phyloP scores from a whole-genome alignment of 1,140 invertebrate species.

The Drosophila azteca region DNA sequence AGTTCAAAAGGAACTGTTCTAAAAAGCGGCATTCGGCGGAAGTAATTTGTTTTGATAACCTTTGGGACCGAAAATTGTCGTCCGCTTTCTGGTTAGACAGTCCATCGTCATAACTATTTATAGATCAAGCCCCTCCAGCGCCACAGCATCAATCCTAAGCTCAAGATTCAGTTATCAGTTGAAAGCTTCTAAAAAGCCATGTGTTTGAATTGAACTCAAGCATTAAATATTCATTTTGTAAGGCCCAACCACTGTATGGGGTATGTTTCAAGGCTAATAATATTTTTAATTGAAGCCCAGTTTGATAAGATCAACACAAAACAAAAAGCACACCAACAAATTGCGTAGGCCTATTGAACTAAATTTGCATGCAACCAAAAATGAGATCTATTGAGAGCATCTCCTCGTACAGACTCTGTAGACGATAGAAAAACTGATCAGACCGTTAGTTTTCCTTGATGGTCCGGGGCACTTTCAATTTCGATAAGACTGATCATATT shows the following conservation, averaged over 20 bases:
- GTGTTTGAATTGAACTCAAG: constrained; percentile 47
- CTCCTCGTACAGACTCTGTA: constrained; percentile 12
- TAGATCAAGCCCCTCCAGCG: constrained; percentile 32
- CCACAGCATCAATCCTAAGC: constrained; percentile 38
- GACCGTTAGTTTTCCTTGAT: constrained; percentile 2
- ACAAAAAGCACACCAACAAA: constrained; percentile 30
- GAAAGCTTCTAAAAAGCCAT: constrained; percentile 36
- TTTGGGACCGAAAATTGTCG: constrained; percentile 27
- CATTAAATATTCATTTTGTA: constrained; percentile 45
- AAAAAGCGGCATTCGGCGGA: constrained; percentile 50
- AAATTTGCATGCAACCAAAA: constrained; percentile 71
- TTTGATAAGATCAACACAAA: constrained; percentile 69
- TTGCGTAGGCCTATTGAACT: constrained; percentile 51
- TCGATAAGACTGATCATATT: too few species aligned
- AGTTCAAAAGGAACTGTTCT: constrained; percentile 13
- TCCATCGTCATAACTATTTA: constrained; percentile 73
- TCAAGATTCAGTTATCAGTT: constrained; percentile 44
- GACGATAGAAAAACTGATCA: not conserved
- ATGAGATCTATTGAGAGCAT: constrained; percentile 68
- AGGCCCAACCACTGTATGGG: constrained; percentile 37
- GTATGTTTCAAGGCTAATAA: constrained; percentile 70
- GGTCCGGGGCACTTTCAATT: not conserved
- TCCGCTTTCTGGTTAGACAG: constrained; percentile 23
- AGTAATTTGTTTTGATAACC: constrained; percentile 70
- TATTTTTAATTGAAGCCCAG: constrained; percentile 75